These are phyloP conservation scores for Phymorhynchus buccinoides DNA, from an alignment of 1,140 invertebrate species.

Conservation along the genomic window DNA sequence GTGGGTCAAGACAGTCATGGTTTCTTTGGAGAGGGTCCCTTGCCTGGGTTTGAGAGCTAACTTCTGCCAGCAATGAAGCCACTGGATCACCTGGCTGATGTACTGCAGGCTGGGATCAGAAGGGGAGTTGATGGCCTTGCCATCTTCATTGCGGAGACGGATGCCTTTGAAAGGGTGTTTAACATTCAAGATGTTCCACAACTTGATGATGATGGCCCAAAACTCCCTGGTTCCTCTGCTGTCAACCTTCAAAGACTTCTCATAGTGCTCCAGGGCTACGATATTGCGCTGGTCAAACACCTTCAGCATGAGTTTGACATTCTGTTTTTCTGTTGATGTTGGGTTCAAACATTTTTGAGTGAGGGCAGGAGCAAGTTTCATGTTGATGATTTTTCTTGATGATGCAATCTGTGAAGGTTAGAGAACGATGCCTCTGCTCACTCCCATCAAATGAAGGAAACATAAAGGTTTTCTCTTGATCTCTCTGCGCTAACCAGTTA, in stretches of 20 bases:
- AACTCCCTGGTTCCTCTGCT: conserved; percentile 14
- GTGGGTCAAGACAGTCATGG: background rate
- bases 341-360: conserved; percentile 13
- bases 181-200: conserved; percentile 7
- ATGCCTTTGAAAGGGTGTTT: conserved; percentile 26
- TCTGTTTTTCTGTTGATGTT: conserved; percentile 13
- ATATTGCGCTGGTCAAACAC: background rate
- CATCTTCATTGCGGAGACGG: background rate
- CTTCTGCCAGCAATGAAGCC: background rate
- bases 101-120: background rate
- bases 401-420: background rate
- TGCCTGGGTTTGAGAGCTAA: background rate
- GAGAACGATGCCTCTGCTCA: background rate
- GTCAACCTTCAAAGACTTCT: background rate
- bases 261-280: conserved; percentile 5
- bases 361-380: conserved; percentile 22
- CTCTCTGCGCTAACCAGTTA: conserved; percentile 1
- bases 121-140: background rate
- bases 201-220: background rate
- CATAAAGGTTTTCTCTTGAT: background rate
- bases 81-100: background rate
- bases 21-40: background rate
- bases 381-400: background rate
- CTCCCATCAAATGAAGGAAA: background rate
- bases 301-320: conserved; percentile 13